Percentiles rank a stretch among this genome's conserved stretches.
These are phyloP conservation scores for Tridacna gigas DNA, from an alignment of 2,888 invertebrate species.

Conservation along the genomic window DNA sequence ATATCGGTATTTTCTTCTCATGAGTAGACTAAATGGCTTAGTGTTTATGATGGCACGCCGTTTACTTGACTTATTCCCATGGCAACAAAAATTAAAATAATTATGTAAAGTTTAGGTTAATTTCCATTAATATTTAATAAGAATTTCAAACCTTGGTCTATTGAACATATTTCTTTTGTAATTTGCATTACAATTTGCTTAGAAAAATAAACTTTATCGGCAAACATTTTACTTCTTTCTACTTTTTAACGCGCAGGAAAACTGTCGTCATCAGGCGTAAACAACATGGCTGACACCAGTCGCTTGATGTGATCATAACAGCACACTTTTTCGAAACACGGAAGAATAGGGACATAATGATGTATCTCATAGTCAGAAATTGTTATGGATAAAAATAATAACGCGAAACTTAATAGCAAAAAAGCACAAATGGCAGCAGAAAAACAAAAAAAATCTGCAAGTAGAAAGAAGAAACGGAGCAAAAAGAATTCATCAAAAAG, in stretches of 20 bases:
- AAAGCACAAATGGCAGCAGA: conserved; percentile 59
- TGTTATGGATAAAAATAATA: conserved; percentile 69
- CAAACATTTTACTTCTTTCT: no score
- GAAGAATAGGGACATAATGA: not conserved
- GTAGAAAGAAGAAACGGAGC: conserved; percentile 73
- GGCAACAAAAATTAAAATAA: not conserved
- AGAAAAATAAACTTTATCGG: no score
- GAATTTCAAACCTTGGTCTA: no score
- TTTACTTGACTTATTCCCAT: not conserved
- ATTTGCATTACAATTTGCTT: no score
- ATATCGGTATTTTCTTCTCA: no score
- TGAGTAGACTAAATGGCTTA: not conserved
- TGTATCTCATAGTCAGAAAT: not conserved
- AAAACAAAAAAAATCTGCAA: conserved; percentile 67
- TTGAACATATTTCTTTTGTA: no score
- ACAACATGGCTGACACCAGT: conserved; percentile 56
- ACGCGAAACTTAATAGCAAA: conserved; percentile 61
- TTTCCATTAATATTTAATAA: no score
- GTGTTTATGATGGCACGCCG: not conserved
- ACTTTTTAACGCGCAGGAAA: conserved; percentile 11
- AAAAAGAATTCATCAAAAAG: conserved; percentile 64
- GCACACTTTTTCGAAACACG: not conserved
- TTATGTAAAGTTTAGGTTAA: not conserved
- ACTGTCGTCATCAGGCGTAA: conserved; percentile 45
- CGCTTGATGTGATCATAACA: not conserved